Evolutionary conservation across 2,888 invertebrate species (phyloP), one percentile per base, ranked within the genome.

Genomic region (Agriopis aurantiaria): DNA sequence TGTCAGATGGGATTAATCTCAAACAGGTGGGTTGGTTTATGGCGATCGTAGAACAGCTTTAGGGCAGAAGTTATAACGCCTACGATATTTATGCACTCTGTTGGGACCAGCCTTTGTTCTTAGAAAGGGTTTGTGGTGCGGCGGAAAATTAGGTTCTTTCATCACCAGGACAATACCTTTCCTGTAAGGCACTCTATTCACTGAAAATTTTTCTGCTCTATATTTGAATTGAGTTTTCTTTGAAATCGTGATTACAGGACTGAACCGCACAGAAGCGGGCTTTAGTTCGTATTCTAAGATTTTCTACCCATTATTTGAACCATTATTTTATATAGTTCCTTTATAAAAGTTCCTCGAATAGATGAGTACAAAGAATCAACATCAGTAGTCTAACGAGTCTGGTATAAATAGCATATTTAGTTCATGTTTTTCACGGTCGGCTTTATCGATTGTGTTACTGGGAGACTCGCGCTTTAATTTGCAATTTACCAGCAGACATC

Each of bases 71-170:
- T 58, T 59, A 41, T 53, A 53, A 49, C 40, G 45, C 56, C 51
- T 61, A 59, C 56, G 41, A 48, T 55, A 61, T 65, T 60, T 65
- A 69, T 65, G 55, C 65, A 56, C 61, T 23, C 55, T 51, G 64
- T 59, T 45, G 55, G 33, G 60, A 51, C 52, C 56, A 43, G n/a
- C 60, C n/a, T 65, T 68, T 65, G 65, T 60, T 60, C 60, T 14
- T 14, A 60, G 51, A 60, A 64, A 51, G 9, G 49, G 56, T 60
- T 40, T 65, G 69, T 48, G 60, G 60, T 57, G 17, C 60, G 49
- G 17, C 49, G 59, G 64, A 64, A 69, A 65, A 65, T 62, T 52
- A 65, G 41, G 17, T 53, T 59, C 43, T 51, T 60, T 56, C 12
- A 48, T 60, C 46, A 46, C 48, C 52, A 60, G 57, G 10, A 61